Evolutionary conservation across 2,113 vertebrate species (phyloP).

Genomic region (Apeltes quadracus): DNA sequence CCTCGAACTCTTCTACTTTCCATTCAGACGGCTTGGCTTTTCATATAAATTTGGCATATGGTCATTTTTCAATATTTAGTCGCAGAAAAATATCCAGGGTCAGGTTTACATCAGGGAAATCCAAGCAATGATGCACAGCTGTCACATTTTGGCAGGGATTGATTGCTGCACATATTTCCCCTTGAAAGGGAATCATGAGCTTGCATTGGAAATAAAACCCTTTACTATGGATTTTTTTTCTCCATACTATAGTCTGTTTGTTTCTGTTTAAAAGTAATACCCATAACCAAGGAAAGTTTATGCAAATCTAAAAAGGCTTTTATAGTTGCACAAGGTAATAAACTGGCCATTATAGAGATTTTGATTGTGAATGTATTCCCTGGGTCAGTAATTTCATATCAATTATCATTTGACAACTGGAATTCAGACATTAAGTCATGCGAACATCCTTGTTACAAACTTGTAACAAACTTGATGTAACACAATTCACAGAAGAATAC

Average conservation of each 20-base stretch:
- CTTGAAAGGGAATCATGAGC: constrained; percentile 31
- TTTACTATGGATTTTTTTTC: not conserved
- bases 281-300: not conserved
- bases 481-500: not conserved
- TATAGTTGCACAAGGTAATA: not conserved
- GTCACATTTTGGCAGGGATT: constrained; percentile 18
- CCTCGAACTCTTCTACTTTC: constrained; percentile 14
- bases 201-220: not conserved
- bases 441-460: not conserved
- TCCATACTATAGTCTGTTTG: not conserved
- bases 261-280: not conserved
- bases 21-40: constrained; percentile 32
- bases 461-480: not conserved
- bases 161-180: constrained; percentile 19
- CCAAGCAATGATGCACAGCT: not conserved
- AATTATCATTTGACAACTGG: not conserved
- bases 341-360: not conserved
- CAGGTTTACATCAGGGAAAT: constrained; percentile 17
- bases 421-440: not conserved
- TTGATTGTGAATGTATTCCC: not conserved
- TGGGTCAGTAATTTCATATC: not conserved
- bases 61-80: constrained; percentile 27
- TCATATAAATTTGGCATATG: constrained; percentile 1
- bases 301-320: not conserved
- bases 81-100: constrained; percentile 35